A percentile compares a stretch with the other conserved stretches of the same genome.
phyloP scores from a whole-genome alignment of 2,797 vertebrate genomes.

The Botia kubotai region DNA sequence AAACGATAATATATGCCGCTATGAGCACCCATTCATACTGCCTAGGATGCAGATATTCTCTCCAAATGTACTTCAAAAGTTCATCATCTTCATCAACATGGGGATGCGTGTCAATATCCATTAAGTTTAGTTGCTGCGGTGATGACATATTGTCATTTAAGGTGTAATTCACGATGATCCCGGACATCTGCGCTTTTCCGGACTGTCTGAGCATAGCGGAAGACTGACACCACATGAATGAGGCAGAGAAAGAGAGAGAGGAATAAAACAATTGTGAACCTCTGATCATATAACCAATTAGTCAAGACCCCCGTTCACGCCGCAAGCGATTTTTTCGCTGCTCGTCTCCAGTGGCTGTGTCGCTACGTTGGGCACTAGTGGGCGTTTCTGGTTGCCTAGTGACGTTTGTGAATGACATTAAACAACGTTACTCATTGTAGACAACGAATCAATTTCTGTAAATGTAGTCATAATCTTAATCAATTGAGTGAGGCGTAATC shows the following conservation, averaged over 20 bases:
- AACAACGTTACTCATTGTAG: too few species aligned
- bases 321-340: too few species aligned
- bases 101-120: slow-evolving; percentile 71
- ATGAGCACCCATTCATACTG: slow-evolving; percentile 97
- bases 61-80: slow-evolving; percentile 94
- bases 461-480: too few species aligned
- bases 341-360: too few species aligned
- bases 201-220: slow-evolving; percentile 34
- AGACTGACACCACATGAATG: slow-evolving; percentile 8
- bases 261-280: neutral
- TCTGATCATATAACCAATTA: slow-evolving; percentile 23
- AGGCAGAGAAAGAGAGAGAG: neutral
- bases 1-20: slow-evolving; percentile 91
- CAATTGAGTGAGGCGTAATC: too few species aligned
- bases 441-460: too few species aligned
- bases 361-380: too few species aligned
- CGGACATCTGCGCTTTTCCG: slow-evolving; percentile 76
- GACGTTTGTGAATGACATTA: too few species aligned
- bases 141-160: slow-evolving; percentile 80
- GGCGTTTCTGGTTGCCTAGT: too few species aligned
- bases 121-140: slow-evolving; percentile 76
- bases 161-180: slow-evolving; percentile 68
- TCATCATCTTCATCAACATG: slow-evolving; percentile 89
- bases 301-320: too few species aligned
- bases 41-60: slow-evolving; percentile 92